A percentile compares a stretch with the other conserved stretches of the same genome.
Evolutionary conservation across 2,888 invertebrate genomes (phyloP).

Genomic region (Masnerella sp.): DNA sequence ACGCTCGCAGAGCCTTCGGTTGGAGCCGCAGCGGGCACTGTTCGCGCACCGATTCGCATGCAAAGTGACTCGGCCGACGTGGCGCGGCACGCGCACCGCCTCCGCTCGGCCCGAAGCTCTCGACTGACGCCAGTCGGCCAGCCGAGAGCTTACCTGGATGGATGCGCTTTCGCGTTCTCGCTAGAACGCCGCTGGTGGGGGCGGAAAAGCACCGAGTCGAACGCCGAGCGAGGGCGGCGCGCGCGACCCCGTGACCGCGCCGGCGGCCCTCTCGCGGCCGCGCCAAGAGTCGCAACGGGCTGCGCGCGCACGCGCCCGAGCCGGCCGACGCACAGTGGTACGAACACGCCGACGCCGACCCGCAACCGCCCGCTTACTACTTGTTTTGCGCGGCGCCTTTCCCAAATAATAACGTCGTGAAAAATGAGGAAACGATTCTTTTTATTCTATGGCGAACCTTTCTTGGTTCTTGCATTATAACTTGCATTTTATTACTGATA

Average conservation of each 20-base stretch:
- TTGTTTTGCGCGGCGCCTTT: too few species aligned
- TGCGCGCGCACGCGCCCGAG: slow-evolving; percentile 13
- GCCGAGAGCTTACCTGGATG: slow-evolving; percentile 52
- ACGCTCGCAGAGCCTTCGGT: slow-evolving; percentile 42
- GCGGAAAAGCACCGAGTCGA: slow-evolving; percentile 27
- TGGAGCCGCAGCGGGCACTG: slow-evolving; percentile 54
- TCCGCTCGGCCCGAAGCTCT: slow-evolving; percentile 61
- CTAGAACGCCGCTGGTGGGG: slow-evolving; percentile 40
- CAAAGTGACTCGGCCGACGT: slow-evolving; percentile 48
- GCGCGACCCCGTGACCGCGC: slow-evolving; percentile 20
- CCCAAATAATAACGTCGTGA: too few species aligned
- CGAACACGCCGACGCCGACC: slow-evolving; percentile 23
- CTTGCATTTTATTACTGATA: too few species aligned
- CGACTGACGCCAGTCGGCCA: slow-evolving; percentile 58
- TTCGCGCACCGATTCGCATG: slow-evolving; percentile 56
- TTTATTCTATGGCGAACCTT: too few species aligned
- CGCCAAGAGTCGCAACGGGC: not conserved
- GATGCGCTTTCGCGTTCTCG: slow-evolving; percentile 55
- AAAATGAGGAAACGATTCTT: too few species aligned
- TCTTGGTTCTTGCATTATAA: too few species aligned
- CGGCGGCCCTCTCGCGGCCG: slow-evolving; percentile 40
- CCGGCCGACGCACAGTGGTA: slow-evolving; percentile 41
- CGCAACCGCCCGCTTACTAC: slow-evolving; percentile 30
- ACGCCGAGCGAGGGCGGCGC: slow-evolving; percentile 7
- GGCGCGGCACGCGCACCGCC: slow-evolving; percentile 58